Conservation (phyloP, 2,113 vertebrate genomes). For the Equus quagga region DNA sequence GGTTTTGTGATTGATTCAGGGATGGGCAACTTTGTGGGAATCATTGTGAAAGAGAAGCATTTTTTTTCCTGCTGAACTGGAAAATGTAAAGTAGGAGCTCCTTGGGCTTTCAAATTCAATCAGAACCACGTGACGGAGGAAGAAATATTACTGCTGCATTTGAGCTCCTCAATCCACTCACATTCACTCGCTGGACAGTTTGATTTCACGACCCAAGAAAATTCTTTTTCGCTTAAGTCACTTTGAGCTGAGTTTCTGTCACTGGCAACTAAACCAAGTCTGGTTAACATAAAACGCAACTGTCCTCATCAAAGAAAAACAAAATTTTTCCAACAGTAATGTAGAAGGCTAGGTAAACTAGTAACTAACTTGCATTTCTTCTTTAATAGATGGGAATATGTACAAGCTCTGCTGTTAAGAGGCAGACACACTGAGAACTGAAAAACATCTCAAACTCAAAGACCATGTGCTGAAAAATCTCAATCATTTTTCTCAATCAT, state of each 20-base stretch:
- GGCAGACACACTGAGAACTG: not conserved
- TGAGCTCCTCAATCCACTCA: not conserved
- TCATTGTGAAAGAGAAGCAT: not conserved
- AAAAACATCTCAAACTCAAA: not conserved
- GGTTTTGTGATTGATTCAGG: not conserved
- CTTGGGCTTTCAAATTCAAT: not conserved
- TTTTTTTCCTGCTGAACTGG: not conserved
- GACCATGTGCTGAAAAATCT: not conserved
- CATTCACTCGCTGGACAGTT: not conserved
- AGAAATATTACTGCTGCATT: not conserved
- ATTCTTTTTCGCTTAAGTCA: not conserved
- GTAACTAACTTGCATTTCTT: not conserved
- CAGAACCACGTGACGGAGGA: not conserved
- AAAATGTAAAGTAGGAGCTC: not conserved
- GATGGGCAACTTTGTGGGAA: not conserved
- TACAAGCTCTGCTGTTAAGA: not conserved
- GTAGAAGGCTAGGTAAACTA: not conserved
- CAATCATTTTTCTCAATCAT: not conserved
- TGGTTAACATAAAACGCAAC: not conserved
- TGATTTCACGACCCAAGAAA: constrained; percentile 48
- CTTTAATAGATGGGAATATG: not conserved
- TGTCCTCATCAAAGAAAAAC: not conserved
- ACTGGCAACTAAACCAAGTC: not conserved
- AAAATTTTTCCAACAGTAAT: not conserved
- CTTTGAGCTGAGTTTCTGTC: not conserved